phyloP scores from a whole-genome alignment of 2,113 vertebrate species.

The Miniopterus natalensis region DNA sequence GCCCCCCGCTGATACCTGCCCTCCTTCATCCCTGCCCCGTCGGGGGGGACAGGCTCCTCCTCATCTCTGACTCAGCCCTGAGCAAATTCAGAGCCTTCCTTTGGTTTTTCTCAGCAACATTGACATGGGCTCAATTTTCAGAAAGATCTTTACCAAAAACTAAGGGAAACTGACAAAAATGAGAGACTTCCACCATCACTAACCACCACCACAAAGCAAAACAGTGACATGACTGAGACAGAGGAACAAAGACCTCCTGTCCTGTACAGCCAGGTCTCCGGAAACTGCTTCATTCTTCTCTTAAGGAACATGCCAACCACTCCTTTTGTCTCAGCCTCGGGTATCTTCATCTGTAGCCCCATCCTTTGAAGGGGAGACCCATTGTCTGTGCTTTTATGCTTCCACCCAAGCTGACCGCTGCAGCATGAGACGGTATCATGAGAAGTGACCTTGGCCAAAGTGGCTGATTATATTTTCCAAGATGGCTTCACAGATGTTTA shows the following conservation, averaged over 20 bases:
- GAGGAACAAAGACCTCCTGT: neutral
- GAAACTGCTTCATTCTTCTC: neutral
- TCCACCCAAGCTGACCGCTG: neutral
- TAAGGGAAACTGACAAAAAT: neutral
- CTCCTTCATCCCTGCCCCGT: neutral
- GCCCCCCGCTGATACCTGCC: neutral
- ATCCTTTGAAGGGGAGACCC: neutral
- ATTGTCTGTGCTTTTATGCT: neutral
- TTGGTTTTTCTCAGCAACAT: neutral
- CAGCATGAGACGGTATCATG: neutral
- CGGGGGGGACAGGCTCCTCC: neutral
- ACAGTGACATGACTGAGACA: neutral
- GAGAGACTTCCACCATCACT: neutral
- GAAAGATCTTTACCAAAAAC: slow-evolving; percentile 21
- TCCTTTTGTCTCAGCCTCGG: neutral
- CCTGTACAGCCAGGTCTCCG: rapidly evolving
- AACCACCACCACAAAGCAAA: neutral
- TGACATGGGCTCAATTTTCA: neutral
- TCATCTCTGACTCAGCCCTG: neutral
- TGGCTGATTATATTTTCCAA: neutral
- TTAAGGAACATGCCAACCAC: neutral
- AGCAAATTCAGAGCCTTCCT: slow-evolving; percentile 36
- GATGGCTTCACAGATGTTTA: neutral
- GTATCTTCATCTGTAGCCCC: neutral
- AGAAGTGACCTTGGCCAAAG: neutral